Evolutionary conservation across 2,113 vertebrate species (phyloP).

Genomic region (Gallinago paraguaiae): DNA sequence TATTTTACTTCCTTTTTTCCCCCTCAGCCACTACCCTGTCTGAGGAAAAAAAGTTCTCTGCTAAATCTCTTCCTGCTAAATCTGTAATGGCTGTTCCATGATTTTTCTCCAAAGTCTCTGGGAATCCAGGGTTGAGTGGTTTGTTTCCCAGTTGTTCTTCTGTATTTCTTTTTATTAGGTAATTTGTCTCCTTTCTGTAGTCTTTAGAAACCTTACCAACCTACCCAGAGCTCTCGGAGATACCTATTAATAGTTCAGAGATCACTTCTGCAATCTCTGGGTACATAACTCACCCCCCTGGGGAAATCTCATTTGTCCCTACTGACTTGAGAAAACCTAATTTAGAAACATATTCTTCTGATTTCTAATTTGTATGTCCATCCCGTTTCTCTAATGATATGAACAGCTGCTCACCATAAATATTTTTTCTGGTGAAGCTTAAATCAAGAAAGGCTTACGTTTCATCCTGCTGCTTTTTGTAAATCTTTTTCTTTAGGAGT

Average conservation of each 20-base stretch:
- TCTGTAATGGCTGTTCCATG: neutral
- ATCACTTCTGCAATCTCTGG: neutral
- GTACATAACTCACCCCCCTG: neutral
- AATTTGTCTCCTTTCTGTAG: neutral
- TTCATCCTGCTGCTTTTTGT: neutral
- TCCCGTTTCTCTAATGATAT: neutral
- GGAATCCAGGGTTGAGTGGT: neutral
- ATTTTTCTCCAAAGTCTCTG: neutral
- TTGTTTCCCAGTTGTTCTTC: neutral
- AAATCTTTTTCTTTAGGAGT: neutral
- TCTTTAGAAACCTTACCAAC: neutral
- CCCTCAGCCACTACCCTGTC: neutral
- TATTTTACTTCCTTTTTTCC: neutral
- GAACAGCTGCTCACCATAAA: neutral
- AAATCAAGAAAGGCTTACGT: neutral
- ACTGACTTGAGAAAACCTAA: neutral
- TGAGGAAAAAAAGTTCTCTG: neutral
- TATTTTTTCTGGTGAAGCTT: neutral
- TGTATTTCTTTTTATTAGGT: slow-evolving; percentile 1
- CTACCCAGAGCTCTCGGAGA: neutral
- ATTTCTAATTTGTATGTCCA: neutral
- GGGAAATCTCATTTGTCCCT: neutral
- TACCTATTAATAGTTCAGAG: neutral
- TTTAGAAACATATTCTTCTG: neutral
- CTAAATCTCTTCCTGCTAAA: neutral